These are phyloP conservation scores for Clarias fuscus DNA, from an alignment of 2,797 vertebrate species.

Conservation along the genomic window DNA sequence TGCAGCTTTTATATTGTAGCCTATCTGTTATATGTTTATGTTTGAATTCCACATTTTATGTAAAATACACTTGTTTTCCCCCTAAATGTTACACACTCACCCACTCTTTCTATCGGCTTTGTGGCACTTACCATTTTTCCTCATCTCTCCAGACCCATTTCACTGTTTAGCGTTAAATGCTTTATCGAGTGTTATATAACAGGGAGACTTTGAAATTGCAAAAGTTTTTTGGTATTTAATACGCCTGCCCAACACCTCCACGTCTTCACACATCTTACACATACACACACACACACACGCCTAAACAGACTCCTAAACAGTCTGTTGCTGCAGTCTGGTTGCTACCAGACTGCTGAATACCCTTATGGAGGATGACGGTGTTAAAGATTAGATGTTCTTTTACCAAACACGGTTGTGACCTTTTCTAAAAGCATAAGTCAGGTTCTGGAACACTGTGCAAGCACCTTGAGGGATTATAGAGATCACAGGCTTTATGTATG, in stretches of 20 bases:
- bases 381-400: constrained; percentile 34
- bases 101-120: constrained; percentile 11
- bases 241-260: background rate
- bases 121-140: constrained; percentile 10
- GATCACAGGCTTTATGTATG: constrained; percentile 27
- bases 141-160: background rate
- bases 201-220: background rate
- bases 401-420: constrained; percentile 1
- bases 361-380: constrained; percentile 9
- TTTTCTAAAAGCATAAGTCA: constrained; percentile 23
- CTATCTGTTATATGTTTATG: background rate
- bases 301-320: constrained; percentile 6
- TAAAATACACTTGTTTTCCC: background rate
- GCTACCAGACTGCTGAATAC: constrained; percentile 6
- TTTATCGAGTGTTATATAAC: constrained; percentile 19
- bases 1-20: background rate
- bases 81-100: background rate
- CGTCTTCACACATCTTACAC: background rate
- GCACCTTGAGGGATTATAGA: constrained; percentile 24
- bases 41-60: background rate
- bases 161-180: background rate
- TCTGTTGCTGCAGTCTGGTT: background rate
- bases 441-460: background rate
- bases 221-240: constrained; percentile 16
- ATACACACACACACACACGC: background rate